Base-by-base conservation (phyloP, 2,797 vertebrate species). In the Enteromius afrohamiltoni region DNA sequence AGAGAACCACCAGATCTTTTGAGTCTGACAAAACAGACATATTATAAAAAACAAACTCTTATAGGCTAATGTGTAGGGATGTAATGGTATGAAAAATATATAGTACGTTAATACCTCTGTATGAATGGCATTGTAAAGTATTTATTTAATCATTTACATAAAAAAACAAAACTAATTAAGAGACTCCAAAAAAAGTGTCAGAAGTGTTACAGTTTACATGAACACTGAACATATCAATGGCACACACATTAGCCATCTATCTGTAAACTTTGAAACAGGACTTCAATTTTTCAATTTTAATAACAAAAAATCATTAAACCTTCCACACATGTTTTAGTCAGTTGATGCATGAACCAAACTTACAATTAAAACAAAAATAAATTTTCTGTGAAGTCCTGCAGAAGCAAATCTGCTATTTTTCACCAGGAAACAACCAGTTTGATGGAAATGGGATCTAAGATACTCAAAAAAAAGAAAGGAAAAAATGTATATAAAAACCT, bases 1-100 rank as follows among this genome's bases (percentile, higher is more conserved):
- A 70, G 21, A 75, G 58, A 84, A 60, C 74, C 37, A 16, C 1
- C 10, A 51, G 37, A 60, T 78, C 31, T 19, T 82, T 53, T 60
- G 1, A 73, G 67, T 31, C 40, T 26, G 10, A 31, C 19, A 42
- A 51, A 40, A 64, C 26, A 16, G 3, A 16, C 19, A 45, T 8
- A 26, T 70, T 10, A n/a, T 55, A 7, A 40, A 45, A 19, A 42
- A 42, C 29, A 0, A 45, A 73, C 47, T 31, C 1, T 14, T 14
- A 14, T 19, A 73, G 29, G 26, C 3, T 29, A 17, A 47, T 17
- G n/a, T 34, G 29, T 21, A 31, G 31, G 31, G 31, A 31, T 31
- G 31, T 31, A 31, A 2, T 2, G 3, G 2, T 31, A 31, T 31
- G 2, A 31, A 31, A 31, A 31, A 0, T 2, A 2, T 2, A 31